phyloP scores from a whole-genome alignment of 1,140 invertebrate species.

The Anagrus nilaparvatae region DNA sequence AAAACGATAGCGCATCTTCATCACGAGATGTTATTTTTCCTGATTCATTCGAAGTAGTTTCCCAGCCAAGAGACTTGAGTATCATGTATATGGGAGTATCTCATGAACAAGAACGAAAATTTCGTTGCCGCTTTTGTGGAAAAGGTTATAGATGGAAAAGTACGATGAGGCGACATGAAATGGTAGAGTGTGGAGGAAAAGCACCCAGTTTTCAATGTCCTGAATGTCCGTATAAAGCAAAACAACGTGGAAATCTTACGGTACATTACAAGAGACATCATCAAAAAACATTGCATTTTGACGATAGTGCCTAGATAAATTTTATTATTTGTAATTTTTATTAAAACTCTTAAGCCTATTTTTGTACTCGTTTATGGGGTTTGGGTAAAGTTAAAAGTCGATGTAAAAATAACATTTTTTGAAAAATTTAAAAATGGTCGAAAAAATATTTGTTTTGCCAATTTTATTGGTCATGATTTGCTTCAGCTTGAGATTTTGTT shows the following conservation, averaged over 20 bases:
- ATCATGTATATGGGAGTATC: conserved; percentile 35
- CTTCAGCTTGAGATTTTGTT: too few species aligned
- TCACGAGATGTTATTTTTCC: conserved; percentile 37
- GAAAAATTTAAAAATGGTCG: too few species aligned
- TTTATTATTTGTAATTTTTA: background rate
- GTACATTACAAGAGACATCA: conserved; percentile 72
- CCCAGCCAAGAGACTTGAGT: conserved; percentile 34
- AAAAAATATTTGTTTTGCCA: too few species aligned
- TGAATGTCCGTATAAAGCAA: conserved; percentile 66
- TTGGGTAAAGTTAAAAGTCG: too few species aligned
- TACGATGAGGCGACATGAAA: conserved; percentile 68
- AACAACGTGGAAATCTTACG: conserved; percentile 67
- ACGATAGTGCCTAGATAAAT: conserved; percentile 23
- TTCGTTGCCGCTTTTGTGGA: conserved; percentile 66
- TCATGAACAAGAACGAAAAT: conserved; percentile 55
- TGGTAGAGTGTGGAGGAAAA: conserved; percentile 79
- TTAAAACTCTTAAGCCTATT: background rate
- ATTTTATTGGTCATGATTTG: too few species aligned
- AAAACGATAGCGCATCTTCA: conserved; percentile 19
- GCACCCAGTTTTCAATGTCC: conserved; percentile 72
- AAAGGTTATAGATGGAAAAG: conserved; percentile 75
- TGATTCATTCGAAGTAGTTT: conserved; percentile 39
- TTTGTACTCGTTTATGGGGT: background rate
- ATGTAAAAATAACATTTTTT: too few species aligned
- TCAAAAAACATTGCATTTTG: conserved; percentile 28